phyloP scores from a whole-genome alignment of 1,140 invertebrate genomes.

The Ruditapes philippinarum region DNA sequence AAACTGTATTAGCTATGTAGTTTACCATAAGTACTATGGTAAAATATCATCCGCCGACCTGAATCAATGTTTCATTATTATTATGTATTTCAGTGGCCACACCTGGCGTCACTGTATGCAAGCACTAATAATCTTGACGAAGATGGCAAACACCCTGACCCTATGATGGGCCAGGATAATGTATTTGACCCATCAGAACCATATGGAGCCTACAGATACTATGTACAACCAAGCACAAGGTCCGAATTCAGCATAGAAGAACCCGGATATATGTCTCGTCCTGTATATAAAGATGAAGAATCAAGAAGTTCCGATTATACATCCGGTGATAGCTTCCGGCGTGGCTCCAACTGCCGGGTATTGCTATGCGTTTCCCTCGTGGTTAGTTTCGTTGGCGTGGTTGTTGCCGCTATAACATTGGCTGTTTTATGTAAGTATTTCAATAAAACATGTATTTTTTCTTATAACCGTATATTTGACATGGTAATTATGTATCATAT shows the following conservation, averaged over 20 bases:
- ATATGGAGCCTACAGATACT: constrained; percentile 67
- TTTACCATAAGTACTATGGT: no score
- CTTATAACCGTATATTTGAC: no score
- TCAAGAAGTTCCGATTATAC: constrained; percentile 61
- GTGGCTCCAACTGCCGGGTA: constrained; percentile 61
- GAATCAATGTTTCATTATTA: no score
- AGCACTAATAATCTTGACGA: constrained; percentile 64
- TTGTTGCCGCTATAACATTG: constrained; percentile 66
- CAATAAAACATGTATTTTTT: no score
- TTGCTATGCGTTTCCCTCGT: constrained; percentile 68
- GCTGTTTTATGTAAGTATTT: constrained; percentile 67
- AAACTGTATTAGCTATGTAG: no score
- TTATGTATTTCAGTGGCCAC: constrained; percentile 67
- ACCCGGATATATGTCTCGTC: constrained; percentile 40
- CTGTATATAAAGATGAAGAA: constrained; percentile 66
- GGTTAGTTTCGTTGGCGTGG: constrained; percentile 62
- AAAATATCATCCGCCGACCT: no score
- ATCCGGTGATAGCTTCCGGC: constrained; percentile 42
- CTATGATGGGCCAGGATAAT: constrained; percentile 66
- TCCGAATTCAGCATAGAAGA: constrained; percentile 67
- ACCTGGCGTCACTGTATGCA: constrained; percentile 65
- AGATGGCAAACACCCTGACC: constrained; percentile 60
- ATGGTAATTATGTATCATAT: no score
- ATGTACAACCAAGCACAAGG: constrained; percentile 58
- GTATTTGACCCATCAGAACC: constrained; percentile 67